Base-by-base conservation (phyloP, 2,888 invertebrate genomes). In the Cephus runcator region DNA sequence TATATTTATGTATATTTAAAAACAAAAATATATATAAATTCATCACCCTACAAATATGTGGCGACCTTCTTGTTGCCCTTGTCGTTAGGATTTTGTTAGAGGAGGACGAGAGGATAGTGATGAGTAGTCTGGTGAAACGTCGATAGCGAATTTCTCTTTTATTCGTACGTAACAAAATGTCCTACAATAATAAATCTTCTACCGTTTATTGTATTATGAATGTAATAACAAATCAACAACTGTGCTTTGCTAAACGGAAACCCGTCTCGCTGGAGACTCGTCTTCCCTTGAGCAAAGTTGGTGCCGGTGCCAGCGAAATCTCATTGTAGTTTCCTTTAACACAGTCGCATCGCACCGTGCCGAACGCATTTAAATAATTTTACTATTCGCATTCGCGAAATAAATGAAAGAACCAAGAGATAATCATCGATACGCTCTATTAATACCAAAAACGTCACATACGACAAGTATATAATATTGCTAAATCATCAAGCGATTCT, bases 1-100 rank as follows among this genome's bases (percentile, higher is more conserved):
- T 89, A 87, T 88, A 88, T 88, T 89, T 89, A 87, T 89, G 87
- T 89, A 88, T 88, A 89, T 88, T 87, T 85, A 85, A 83, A 83
- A 71, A 78, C 69, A 82, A 76, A 76, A 73, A 81, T 83, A 88
- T 86, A 87, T 87, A 86, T 86, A 86, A 86, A 88, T 87, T 84
- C 84, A 85, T 85, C 83, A 83, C 81, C 85, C 80, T 84, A 82
- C 75, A 79, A 79, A 74, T 77, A 71, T 23, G 34, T 56, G 23
- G 56, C 56, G 56, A 56, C 56, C 56, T 2, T 23, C 56, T 56
- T 56, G 56, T 56, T 56, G 56, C 56, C 56, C 56, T 9, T 23
- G 23, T 56, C 23, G 56, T 56, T 56, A 56, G 56, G 23, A 56
- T 56, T 23, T 56, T 56, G 9, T 56, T 56, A 23, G 56, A 9